These are phyloP conservation scores for Drosophila yakuba DNA, from an alignment of 1,140 invertebrate genomes.

Conservation along the genomic window DNA sequence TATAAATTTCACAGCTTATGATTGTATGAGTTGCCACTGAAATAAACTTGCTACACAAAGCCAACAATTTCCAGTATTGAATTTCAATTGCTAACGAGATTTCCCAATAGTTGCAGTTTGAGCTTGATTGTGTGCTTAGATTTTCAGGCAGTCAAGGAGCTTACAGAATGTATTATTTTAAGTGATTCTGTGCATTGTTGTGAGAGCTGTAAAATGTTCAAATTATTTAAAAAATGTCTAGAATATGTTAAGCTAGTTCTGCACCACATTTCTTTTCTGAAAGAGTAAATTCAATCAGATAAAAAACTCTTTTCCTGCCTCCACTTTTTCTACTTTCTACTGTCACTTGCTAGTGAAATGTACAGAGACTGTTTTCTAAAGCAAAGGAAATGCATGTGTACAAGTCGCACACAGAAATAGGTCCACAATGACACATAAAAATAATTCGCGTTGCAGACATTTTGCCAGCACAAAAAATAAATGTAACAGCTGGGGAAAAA, in stretches of 20 bases:
- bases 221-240: not conserved
- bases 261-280: not conserved
- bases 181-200: not conserved
- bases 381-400: slow-evolving; percentile 29
- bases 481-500: not conserved
- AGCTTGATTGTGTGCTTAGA: too few relatives aligned
- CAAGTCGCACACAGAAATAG: slow-evolving; percentile 54
- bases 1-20: not conserved
- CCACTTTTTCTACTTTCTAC: not conserved
- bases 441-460: slow-evolving; percentile 76
- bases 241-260: not conserved
- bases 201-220: not conserved
- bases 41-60: not conserved
- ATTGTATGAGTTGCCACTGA: slow-evolving; percentile 10
- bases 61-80: slow-evolving; percentile 3
- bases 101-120: not conserved
- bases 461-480: slow-evolving; percentile 60
- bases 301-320: not conserved
- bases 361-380: slow-evolving; percentile 18
- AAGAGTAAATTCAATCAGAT: too few relatives aligned
- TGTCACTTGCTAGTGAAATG: not conserved
- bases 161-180: not conserved
- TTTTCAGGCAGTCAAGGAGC: not conserved
- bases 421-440: slow-evolving; percentile 75
- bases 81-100: not conserved